Evolutionary conservation across 2,113 vertebrate species (phyloP).

Genomic region (Electrona antarctica): DNA sequence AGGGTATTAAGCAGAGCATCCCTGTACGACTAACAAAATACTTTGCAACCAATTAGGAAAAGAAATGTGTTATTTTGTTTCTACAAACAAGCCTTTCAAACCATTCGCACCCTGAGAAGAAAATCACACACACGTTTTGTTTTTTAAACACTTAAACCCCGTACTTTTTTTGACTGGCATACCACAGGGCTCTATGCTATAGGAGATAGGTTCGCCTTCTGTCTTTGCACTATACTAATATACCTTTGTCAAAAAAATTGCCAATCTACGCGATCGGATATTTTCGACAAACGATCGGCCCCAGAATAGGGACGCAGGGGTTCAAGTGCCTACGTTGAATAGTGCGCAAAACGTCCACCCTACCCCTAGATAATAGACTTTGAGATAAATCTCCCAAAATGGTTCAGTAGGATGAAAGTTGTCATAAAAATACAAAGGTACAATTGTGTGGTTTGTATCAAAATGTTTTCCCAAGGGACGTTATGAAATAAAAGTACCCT

Average conservation of each 20-base stretch:
- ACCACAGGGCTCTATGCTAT: too few relatives aligned
- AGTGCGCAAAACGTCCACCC: conserved; percentile 53
- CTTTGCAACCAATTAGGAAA: conserved; percentile 48
- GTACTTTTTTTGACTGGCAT: too few relatives aligned
- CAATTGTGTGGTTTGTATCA: conserved; percentile 77
- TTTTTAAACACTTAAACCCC: too few relatives aligned
- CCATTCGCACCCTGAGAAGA: conserved; percentile 83
- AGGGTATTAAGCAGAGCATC: conserved; percentile 12
- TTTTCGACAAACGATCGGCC: conserved; percentile 23
- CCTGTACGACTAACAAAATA: conserved; percentile 46
- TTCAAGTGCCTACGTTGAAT: background rate
- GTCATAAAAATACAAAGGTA: conserved; percentile 85
- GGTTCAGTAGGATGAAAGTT: conserved; percentile 69
- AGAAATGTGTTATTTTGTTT: conserved; percentile 57
- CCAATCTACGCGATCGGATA: conserved; percentile 48
- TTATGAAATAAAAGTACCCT: conserved; percentile 83
- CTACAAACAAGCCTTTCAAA: conserved; percentile 73
- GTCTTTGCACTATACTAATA: too few relatives aligned
- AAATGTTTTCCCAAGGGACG: conserved; percentile 73
- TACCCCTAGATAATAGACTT: conserved; percentile 53
- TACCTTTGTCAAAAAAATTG: background rate
- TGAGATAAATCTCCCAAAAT: conserved; percentile 76
- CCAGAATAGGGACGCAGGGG: too few relatives aligned
- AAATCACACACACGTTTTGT: conserved; percentile 52
- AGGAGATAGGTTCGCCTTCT: too few relatives aligned